Conservation (phyloP, 2,113 vertebrate genomes). For the Lycocorax pyrrhopterus region DNA sequence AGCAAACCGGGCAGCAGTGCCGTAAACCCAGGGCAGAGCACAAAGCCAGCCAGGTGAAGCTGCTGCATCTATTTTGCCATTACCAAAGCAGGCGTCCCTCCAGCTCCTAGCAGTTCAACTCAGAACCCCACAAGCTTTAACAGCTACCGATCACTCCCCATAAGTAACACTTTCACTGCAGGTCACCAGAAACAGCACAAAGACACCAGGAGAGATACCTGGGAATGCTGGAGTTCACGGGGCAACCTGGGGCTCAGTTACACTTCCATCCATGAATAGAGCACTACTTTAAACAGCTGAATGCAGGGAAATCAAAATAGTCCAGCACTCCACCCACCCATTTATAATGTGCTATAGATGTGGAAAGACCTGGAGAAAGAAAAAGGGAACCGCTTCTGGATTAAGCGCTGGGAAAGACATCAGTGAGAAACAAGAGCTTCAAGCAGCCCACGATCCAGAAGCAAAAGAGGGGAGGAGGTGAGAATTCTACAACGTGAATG, state of each 20-base stretch:
- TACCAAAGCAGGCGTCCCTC: accelerated
- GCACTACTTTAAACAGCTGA: not conserved
- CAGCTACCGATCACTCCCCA: accelerated
- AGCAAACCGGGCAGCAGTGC: accelerated
- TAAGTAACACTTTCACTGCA: no score
- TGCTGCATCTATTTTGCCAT: accelerated
- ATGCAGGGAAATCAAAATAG: accelerated
- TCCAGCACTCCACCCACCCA: accelerated
- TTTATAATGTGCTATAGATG: accelerated
- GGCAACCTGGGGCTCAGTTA: accelerated
- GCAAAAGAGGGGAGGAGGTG: not conserved
- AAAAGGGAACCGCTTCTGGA: not conserved
- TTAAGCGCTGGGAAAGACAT: accelerated
- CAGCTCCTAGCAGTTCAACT: not conserved
- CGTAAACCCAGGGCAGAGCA: accelerated
- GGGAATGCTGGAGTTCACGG: accelerated
- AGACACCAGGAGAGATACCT: accelerated
- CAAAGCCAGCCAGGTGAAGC: accelerated
- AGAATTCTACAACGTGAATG: accelerated
- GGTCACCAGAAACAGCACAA: not conserved
- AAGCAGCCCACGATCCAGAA: accelerated
- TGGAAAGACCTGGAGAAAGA: not conserved
- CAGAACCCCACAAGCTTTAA: accelerated
- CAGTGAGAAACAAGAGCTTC: not conserved
- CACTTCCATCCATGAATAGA: accelerated